Base-by-base conservation (phyloP, 2,113 vertebrate genomes). In the Gymnogyps californianus region DNA sequence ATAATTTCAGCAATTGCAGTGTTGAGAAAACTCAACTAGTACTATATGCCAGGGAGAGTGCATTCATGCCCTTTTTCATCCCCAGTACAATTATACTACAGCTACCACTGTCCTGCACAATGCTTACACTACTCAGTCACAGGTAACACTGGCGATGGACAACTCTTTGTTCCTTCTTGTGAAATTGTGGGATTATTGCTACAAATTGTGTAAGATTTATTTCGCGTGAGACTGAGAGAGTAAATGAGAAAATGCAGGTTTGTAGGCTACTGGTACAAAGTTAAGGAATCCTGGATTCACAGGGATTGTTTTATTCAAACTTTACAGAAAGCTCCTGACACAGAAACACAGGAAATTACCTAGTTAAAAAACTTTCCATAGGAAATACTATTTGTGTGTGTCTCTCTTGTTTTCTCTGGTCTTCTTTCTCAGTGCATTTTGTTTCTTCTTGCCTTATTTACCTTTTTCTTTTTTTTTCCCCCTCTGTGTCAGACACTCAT, bases 401-500 rank as follows among this genome's bases (percentile, higher is more conserved):
- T 44, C 14, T 77, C 24, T 52, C 4, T 17, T 44, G 44, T 51
- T 77, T 81, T 80, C 16, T 76, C 22, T 55, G 13, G 12, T 77
- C n/a, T 65, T 77, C 38, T 75, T 61, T 70, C 31, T 80, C 49
- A 52, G 31, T 64, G 15, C 6, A 32, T 81, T 71, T 69, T 42
- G 15, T 52, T 87, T 81, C 17, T 51, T 80, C 36, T 67, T 72
- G 29, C 20, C 11, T 72, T 81, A 46, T 40, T 57, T 47, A 26
- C 3, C 5, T 47, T 57, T 25, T 36, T 26, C 3, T 55, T 4
- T 22, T 17, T 29, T 4, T 20, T 1, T 4, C 3, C 13, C 29
- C 6, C 12, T 3, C n/a, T 22, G 4, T 70, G 21, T 40, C 36
- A 47, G 36, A 69, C 28, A 46, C 7, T 40, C 13, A 40, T 28